Evolutionary conservation across 2,888 invertebrate species (phyloP), one percentile per base, ranked within the genome.

Genomic region (Noctua janthe): DNA sequence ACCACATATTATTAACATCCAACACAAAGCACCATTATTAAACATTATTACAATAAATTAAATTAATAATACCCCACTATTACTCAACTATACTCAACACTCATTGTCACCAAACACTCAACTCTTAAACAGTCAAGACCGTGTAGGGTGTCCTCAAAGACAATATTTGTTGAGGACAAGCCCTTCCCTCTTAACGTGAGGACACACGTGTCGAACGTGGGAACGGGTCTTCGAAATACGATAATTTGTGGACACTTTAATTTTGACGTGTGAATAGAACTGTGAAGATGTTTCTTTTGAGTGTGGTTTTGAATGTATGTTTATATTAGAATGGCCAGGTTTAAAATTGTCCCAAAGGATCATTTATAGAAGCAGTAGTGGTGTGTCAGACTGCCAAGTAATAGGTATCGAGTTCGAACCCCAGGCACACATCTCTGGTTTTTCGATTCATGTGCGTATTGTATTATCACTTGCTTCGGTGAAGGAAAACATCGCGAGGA

Each of bases 121-220:
- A 94, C 95, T 93, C 95, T 94, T 94, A 93, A 94, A 93, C 93
- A 95, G 94, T 94, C 94, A 94, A 94, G 93, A 92, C 90, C 88
- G 87, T 89, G 90, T 91, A 94, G 94, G 93, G 94, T 93, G 96
- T 95, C 95, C 96, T 96, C 96, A 96, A 95, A 95, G 96, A 96
- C 96, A 96, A 96, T 96, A 96, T 96, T 96, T 95, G 96, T 92
- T 92, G 93, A 96, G 96, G 95, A 95, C 96, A 94, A 91, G 91
- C 93, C 94, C 94, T 88, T 92, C 92, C 93, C 93, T 92, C 92
- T 92, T 88, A 87, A 90, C 87, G 88, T 88, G 90, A 91, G 90
- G 91, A 90, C 91, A 95, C 96, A 95, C 95, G 96, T 96, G 95
- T 93, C 95, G 74, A 82, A 89, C 94, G 95, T 95, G 95, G 95